Percentiles rank a stretch among this genome's conserved stretches.
phyloP scores from a whole-genome alignment of 1,140 invertebrate species.

The Halotydeus destructor region DNA sequence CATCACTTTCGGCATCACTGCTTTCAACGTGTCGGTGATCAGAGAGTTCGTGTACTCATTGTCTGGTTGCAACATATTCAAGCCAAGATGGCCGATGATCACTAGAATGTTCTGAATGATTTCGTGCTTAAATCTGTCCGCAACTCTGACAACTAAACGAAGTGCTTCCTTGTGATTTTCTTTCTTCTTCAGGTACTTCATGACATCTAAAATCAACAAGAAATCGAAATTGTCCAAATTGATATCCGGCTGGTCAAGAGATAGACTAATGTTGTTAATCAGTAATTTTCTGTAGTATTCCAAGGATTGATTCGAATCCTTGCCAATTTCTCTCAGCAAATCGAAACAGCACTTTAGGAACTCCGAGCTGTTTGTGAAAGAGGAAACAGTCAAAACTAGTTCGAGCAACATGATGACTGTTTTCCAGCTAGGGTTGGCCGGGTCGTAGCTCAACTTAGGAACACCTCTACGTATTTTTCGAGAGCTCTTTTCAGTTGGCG shows the following conservation, averaged over 20 bases:
- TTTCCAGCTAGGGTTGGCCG: background rate
- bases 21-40: constrained; percentile 69
- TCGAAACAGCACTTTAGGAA: background rate
- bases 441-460: too few species aligned
- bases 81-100: constrained; percentile 88
- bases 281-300: constrained; percentile 2
- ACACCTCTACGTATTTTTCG: too few species aligned
- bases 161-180: constrained; percentile 82
- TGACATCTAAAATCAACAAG: background rate
- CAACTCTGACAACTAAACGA: constrained; percentile 49
- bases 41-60: constrained; percentile 84
- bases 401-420: constrained; percentile 2
- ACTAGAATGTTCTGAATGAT: constrained; percentile 77
- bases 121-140: constrained; percentile 35
- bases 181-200: background rate
- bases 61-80: constrained; percentile 66
- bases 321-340: background rate
- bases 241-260: constrained; percentile 1
- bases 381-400: background rate
- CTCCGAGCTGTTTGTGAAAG: background rate
- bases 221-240: background rate
- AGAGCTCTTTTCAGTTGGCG: too few species aligned
- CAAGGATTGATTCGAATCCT: background rate
- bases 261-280: background rate
- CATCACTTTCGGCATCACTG: constrained; percentile 62